Percentiles rank a stretch among this genome's conserved stretches.
Conservation (phyloP, 1,140 invertebrate genomes). For the Anthonomus grandis region DNA sequence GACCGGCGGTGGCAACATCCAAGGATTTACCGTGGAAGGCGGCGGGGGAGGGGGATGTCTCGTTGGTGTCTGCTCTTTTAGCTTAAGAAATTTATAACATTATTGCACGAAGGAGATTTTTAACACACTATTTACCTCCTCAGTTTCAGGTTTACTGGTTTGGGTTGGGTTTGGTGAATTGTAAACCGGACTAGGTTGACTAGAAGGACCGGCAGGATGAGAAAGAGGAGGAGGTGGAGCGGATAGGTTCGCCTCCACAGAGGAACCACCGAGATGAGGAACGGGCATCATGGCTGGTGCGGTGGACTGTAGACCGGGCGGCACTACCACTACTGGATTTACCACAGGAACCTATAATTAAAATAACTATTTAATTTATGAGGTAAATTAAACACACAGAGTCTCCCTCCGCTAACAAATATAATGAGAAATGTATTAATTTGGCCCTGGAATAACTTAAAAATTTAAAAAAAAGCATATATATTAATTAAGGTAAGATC, state of each 20-base stretch:
- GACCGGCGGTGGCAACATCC: neutral
- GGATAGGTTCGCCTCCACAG: constrained; percentile 18
- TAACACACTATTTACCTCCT: constrained; percentile 20
- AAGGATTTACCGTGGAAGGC: constrained; percentile 4
- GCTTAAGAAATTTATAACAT: too few relatives aligned
- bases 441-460: too few relatives aligned
- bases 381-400: too few relatives aligned
- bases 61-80: constrained; percentile 13
- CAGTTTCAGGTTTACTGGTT: constrained; percentile 3
- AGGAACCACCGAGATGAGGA: neutral
- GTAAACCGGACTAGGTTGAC: constrained; percentile 12
- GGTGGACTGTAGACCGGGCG: constrained; percentile 18
- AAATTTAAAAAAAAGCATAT: too few relatives aligned
- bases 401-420: too few relatives aligned
- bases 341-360: too few relatives aligned
- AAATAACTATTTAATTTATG: too few relatives aligned
- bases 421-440: too few relatives aligned
- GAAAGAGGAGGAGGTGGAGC: constrained; percentile 9
- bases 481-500: too few relatives aligned
- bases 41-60: too few relatives aligned
- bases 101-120: too few relatives aligned
- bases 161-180: too few relatives aligned
- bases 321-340: constrained; percentile 44
- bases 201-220: constrained; percentile 6
- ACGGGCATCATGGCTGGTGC: neutral